A percentile compares a stretch with the other conserved stretches of the same genome.
Evolutionary conservation across 2,797 vertebrate species (phyloP).

Genomic region (Lepidocolaptes lacrymiger): DNA sequence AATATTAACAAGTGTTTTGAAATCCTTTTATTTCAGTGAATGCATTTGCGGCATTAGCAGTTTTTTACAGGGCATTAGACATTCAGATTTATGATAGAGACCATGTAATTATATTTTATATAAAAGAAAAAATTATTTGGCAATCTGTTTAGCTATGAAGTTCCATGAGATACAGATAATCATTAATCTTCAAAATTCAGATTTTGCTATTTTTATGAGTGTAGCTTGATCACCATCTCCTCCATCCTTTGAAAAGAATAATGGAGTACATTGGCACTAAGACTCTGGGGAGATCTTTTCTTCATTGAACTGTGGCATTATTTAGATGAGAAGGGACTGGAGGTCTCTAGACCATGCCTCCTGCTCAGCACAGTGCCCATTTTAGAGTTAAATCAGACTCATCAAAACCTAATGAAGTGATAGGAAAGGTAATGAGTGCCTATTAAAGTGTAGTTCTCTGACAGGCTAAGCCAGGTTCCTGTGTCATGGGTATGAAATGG

Average conservation of each 20-base stretch:
- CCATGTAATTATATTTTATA: not conserved
- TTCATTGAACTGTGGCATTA: not conserved
- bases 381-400: not conserved
- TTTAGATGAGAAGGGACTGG: not conserved
- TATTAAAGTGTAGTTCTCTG: not conserved
- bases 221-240: not conserved
- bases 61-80: not conserved
- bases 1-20: not conserved
- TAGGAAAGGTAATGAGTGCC: not conserved
- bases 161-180: not conserved
- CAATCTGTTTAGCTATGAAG: not conserved
- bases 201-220: not conserved
- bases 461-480: not conserved
- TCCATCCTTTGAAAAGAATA: not conserved
- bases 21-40: not conserved
- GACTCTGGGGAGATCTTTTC: not conserved
- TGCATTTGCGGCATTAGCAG: not conserved
- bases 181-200: not conserved
- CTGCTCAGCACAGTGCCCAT: not conserved
- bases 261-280: not conserved
- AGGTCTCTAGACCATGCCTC: not conserved
- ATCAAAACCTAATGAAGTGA: not conserved
- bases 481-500: not conserved
- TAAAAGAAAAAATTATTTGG: not conserved
- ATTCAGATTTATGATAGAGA: not conserved